phyloP scores from a whole-genome alignment of 2,113 vertebrate genomes.

The Cyphomyrus plagiostoma region DNA sequence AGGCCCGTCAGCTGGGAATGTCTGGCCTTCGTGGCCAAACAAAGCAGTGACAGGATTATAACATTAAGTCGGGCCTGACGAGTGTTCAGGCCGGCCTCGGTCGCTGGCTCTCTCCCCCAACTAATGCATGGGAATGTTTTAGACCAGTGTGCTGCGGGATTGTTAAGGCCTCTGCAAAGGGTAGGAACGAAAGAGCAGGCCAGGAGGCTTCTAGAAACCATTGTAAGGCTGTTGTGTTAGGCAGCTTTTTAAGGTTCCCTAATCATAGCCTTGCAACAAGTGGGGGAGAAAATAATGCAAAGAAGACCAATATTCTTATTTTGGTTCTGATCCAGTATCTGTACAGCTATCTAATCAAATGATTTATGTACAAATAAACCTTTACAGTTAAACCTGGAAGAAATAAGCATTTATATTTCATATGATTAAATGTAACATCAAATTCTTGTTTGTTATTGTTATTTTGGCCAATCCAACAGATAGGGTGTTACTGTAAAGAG shows the following conservation, averaged over 20 bases:
- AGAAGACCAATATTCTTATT: background rate
- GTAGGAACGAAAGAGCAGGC: background rate
- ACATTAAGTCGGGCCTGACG: background rate
- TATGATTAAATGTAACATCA: constrained; percentile 1
- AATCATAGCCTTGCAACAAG: background rate
- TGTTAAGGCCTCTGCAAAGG: background rate
- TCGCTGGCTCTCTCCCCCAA: background rate
- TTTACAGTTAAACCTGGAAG: too few relatives aligned
- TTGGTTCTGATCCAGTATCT: background rate
- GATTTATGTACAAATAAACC: background rate
- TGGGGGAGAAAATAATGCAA: background rate
- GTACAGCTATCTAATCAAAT: background rate
- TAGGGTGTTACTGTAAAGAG: background rate
- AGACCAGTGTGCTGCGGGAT: background rate
- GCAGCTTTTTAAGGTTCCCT: background rate
- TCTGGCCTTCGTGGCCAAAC: constrained; percentile 57
- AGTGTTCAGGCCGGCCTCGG: background rate
- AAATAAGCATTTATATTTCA: background rate
- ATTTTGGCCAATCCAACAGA: background rate
- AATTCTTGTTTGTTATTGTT: background rate
- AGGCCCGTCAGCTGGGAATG: constrained; percentile 59
- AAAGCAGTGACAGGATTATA: constrained; percentile 27
- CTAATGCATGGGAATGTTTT: background rate
- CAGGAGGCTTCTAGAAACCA: background rate
- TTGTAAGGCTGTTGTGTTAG: background rate